These are phyloP conservation scores for Stenodema calcarata DNA, from an alignment of 2,888 invertebrate species.

Conservation along the genomic window DNA sequence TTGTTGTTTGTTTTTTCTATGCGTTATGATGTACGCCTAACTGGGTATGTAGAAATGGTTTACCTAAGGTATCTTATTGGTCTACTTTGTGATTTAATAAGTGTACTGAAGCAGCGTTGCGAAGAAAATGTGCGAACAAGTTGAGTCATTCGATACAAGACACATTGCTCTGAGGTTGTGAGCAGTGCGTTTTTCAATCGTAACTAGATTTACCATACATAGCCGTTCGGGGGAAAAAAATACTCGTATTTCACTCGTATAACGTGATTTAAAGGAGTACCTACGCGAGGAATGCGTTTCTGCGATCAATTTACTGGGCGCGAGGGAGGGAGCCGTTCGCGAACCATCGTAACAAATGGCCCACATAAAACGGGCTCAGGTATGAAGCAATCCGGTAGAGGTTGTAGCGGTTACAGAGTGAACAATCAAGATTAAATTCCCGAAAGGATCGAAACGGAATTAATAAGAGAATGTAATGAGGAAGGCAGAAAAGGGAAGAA, in stretches of 20 bases:
- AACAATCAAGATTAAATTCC: conserved; percentile 7
- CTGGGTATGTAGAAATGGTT: too few relatives aligned
- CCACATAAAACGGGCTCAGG: neutral
- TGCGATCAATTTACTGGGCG: neutral
- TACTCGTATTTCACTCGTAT: neutral
- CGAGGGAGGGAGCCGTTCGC: neutral
- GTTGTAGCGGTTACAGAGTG: neutral
- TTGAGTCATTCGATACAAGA: neutral
- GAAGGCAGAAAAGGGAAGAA: neutral
- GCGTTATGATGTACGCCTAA: too few relatives aligned
- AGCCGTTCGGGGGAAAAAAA: neutral
- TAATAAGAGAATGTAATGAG: conserved; percentile 34
- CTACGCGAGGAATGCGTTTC: neutral
- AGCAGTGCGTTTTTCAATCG: neutral
- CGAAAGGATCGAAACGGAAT: conserved; percentile 10
- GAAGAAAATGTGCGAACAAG: neutral
- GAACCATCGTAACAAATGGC: neutral
- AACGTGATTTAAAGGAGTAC: neutral
- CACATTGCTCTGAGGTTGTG: neutral
- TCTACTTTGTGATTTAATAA: too few relatives aligned
- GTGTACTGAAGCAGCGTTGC: too few relatives aligned
- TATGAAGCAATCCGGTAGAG: neutral
- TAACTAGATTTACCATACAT: neutral
- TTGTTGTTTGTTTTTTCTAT: too few relatives aligned
- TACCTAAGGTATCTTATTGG: too few relatives aligned